Base-by-base conservation (phyloP, 2,888 invertebrate species). In the Meiosimyza platycephala region DNA sequence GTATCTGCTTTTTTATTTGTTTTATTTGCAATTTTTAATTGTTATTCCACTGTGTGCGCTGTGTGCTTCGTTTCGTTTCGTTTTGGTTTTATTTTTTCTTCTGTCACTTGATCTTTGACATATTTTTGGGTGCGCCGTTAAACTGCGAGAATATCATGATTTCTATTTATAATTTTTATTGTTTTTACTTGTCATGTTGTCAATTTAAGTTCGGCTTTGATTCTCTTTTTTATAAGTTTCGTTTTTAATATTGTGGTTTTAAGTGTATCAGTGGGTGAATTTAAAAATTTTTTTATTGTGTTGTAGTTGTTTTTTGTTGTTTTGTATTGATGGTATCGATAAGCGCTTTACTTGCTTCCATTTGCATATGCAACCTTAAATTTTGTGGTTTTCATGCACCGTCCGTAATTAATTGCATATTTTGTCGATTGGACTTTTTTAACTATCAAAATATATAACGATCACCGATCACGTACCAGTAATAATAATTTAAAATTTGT, bases 391-490 rank as follows among this genome's bases (percentile, higher is more conserved):
- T 79, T 67, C 15, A 78, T 76, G 78, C 55, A n/a, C 13, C 55
- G 77, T 40, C 16, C 74, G 78, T 81, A 82, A 82, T 83, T 83
- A 83, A 83, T 82, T 82, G 83, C 81, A 83, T 82, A 82, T 83
- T 83, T 81, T 83, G 82, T 47, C 13, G 13, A 40, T 16, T 57
- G 40, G 9, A 2, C 9, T 33, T 57, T 48, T 57, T 47, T 40
- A n/a, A 18, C 28, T 55, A 68, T 47, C 57, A 15, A 33, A 47
- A 18, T 33, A 67, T 54, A 16, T 47, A 33, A 16, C 3, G 6
- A 15, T 33, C 62, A 52, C 13, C 33, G 63, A 71, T 67, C 62
- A 48, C 63, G 66, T 57, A 54, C 73, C 72, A 74, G 76, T 75
- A 80, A 79, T 78, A 80, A 79, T 77, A 76, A 79, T 16, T 71